Conservation (phyloP, 2,797 vertebrate species). For the Megaceryle alcyon region DNA sequence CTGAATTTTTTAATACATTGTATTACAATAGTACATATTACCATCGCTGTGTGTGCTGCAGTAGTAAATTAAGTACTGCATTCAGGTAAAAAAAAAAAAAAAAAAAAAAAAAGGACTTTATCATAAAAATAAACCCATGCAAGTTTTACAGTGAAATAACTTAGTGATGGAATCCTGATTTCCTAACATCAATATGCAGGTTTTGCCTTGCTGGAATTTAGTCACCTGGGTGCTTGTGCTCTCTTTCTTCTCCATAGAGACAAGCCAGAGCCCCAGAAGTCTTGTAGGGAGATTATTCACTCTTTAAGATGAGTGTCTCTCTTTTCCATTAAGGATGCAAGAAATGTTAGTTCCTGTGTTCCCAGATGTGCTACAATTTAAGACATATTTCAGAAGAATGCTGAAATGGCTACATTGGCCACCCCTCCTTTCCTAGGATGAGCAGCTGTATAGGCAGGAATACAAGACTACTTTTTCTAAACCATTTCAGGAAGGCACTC, state of each 20-base stretch:
- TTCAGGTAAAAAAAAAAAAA: background rate
- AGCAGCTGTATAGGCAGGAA: background rate
- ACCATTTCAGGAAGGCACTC: background rate
- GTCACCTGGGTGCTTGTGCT: background rate
- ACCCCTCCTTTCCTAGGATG: background rate
- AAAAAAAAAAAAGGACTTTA: background rate
- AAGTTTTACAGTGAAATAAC: background rate
- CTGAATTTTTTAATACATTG: background rate
- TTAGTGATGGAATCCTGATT: background rate
- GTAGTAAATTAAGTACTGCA: background rate
- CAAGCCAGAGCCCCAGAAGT: accelerated
- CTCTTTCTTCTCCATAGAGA: background rate
- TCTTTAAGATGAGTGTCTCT: background rate
- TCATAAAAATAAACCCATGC: background rate
- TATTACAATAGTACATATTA: background rate
- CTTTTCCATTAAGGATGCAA: background rate
- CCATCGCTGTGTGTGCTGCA: background rate
- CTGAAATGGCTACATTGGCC: background rate
- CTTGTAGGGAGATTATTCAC: background rate
- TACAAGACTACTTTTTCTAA: background rate
- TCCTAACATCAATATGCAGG: background rate
- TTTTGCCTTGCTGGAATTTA: background rate
- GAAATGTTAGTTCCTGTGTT: background rate
- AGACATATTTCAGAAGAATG: background rate
- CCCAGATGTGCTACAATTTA: background rate